Percentiles rank a stretch among this genome's conserved stretches.
Conservation (phyloP, 2,113 vertebrate species). For the Ptilonorhynchus violaceus region DNA sequence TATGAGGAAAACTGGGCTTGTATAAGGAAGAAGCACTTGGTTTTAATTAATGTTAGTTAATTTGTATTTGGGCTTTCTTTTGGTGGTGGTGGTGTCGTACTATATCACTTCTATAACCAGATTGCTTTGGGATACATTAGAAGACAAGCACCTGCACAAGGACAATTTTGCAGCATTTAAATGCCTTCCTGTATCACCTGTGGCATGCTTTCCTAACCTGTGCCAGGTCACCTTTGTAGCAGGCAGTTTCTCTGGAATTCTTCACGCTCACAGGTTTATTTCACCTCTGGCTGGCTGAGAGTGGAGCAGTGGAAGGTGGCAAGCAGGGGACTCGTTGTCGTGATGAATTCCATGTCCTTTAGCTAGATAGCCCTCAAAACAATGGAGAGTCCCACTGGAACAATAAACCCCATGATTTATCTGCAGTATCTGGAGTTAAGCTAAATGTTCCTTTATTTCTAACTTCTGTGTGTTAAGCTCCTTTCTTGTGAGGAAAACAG, state of each 20-base stretch:
- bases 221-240: not conserved
- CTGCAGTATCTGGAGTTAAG: not conserved
- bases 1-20: not conserved
- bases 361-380: not conserved
- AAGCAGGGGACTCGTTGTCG: not conserved
- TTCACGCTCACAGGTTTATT: not conserved
- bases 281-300: not conserved
- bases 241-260: not conserved
- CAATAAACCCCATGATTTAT: constrained; percentile 7
- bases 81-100: not conserved
- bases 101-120: not conserved
- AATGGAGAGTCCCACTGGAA: not conserved
- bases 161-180: not conserved
- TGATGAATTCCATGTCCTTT: constrained; percentile 16
- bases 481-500: not conserved
- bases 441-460: constrained; percentile 24
- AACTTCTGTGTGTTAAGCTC: not conserved
- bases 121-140: not conserved
- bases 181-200: not conserved
- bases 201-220: not conserved
- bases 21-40: not conserved
- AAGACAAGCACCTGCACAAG: not conserved
- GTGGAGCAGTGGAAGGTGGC: not conserved
- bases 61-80: not conserved
- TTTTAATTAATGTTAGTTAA: not conserved